Conservation (phyloP, 2,888 invertebrate genomes). For the Coelogynopora nodosa region DNA sequence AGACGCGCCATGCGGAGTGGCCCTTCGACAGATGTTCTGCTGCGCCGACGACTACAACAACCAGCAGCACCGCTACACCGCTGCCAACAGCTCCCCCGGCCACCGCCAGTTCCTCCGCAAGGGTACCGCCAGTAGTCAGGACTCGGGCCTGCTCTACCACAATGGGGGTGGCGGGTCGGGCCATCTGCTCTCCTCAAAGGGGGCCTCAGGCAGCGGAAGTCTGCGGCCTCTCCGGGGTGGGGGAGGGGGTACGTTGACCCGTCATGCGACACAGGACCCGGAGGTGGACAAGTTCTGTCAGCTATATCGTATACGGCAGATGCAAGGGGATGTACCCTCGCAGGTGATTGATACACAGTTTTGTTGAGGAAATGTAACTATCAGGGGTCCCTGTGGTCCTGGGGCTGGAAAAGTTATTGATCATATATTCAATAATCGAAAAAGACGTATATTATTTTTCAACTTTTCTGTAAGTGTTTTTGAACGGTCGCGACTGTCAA, state of each 20-base stretch:
- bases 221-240: not conserved
- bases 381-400: no score
- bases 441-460: no score
- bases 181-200: not conserved
- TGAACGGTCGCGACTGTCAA: no score
- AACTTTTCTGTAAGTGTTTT: no score
- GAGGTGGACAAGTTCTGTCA: slow-evolving; percentile 27
- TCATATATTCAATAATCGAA: no score
- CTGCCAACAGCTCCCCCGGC: not conserved
- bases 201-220: not conserved
- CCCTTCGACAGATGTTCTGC: not conserved
- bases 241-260: not conserved
- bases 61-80: not conserved
- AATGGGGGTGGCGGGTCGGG: not conserved
- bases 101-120: slow-evolving; percentile 1
- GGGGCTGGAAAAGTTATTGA: no score
- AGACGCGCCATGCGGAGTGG: not conserved
- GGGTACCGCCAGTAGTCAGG: slow-evolving; percentile 1
- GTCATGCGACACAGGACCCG: not conserved
- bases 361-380: no score
- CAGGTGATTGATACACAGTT: no score
- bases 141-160: not conserved
- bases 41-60: not conserved
- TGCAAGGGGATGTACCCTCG: slow-evolving; percentile 15
- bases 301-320: slow-evolving; percentile 16